Base-by-base conservation (phyloP, 1,140 invertebrate species). In the Papilio polyxenes region DNA sequence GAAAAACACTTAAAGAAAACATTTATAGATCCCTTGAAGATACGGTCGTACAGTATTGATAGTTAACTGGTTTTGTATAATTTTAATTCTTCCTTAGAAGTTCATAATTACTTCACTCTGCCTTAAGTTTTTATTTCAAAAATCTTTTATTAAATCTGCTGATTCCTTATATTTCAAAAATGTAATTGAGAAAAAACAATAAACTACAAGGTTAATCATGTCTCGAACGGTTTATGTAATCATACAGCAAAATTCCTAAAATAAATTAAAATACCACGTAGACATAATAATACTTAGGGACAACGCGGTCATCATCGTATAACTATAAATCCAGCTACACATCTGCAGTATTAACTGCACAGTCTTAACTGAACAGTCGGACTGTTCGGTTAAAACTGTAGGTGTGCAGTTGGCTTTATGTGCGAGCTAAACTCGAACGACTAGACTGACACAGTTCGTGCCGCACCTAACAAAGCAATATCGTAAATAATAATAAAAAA, bases 231-330 rank as follows among this genome's bases (percentile, higher is more conserved):
- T 88, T 87, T 62, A 81, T 78, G 49, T 81, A 82, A 82, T 83
- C 31, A 62, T 31, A 37, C 7, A 75, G 15, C 17, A 81, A 56
- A 48, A 81, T 75, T 59, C 69, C 11, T 23, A 72, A 53, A 74
- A 75, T 53, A 74, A 74, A 81, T 56, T 56, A 56, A 53, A 76
- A 76, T 76, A 76, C 48, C 40, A 2, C 31, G n/a, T 7, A 72
- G 65, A 37, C 13, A 37, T 72, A 72, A 72, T 72, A 72, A 72
- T 40, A 40, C 31, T 72, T 53, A 75, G 85, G 23, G 83, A 80
- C 84, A 83, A 84, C 84, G 75, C 82, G 83, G 85, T 87, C 84
- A 85, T 85, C 82, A 51, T 80, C 31, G 82, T 80, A 83, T 85
- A 83, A 83, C 78, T 84, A 84, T 81, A 76, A 75, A 7, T 44